Conservation (phyloP, 2,797 vertebrate species). For the Apogon talboti region DNA sequence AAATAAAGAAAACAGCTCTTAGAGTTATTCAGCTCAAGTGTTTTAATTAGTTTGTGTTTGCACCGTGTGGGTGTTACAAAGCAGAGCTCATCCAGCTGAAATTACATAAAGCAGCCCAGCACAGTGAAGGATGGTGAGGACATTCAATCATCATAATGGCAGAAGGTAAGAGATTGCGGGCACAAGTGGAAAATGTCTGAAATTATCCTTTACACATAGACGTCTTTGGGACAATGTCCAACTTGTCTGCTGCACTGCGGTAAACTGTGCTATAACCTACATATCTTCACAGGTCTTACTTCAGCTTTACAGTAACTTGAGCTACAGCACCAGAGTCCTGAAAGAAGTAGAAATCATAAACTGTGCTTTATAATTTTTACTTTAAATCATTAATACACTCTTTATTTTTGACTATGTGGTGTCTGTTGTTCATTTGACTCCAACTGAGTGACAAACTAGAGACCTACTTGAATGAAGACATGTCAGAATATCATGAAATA, state of each 20-base stretch:
- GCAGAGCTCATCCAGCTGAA: slow-evolving; percentile 18
- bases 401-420: too few relatives aligned
- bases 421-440: too few relatives aligned
- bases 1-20: slow-evolving; percentile 26
- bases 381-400: too few relatives aligned
- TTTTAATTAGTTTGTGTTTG: slow-evolving; percentile 51
- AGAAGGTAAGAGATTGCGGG: background rate
- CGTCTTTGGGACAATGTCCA: background rate
- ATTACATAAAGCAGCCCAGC: slow-evolving; percentile 3
- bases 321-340: background rate
- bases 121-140: background rate
- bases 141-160: background rate
- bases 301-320: background rate
- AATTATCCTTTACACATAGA: background rate
- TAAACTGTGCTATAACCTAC: background rate
- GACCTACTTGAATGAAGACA: too few relatives aligned
- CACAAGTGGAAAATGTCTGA: background rate
- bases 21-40: slow-evolving; percentile 28
- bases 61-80: slow-evolving; percentile 15
- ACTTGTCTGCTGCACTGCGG: background rate
- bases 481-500: too few relatives aligned
- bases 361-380: too few relatives aligned
- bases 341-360: too few relatives aligned
- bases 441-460: too few relatives aligned
- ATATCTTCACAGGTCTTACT: background rate